A percentile compares a stretch with the other conserved stretches of the same genome.
Evolutionary conservation across 2,888 invertebrate genomes (phyloP).

Genomic region (Ochropacha duplaris): DNA sequence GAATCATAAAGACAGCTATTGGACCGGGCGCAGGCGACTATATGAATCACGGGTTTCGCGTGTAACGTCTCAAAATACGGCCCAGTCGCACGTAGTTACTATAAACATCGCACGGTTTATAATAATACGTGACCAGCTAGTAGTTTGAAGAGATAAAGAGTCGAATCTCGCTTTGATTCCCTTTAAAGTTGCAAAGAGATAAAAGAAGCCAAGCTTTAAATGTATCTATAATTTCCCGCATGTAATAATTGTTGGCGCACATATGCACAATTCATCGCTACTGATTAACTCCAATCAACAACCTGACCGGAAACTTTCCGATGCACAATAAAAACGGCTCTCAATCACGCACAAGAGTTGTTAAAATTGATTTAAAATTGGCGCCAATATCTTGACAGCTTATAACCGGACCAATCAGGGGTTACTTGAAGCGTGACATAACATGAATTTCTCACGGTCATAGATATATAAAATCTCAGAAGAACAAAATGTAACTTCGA

Average conservation of each 20-base stretch:
- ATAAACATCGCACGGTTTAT: not conserved
- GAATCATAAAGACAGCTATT: conserved; percentile 3
- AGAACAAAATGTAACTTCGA: no score
- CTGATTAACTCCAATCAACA: not conserved
- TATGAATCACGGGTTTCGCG: conserved; percentile 3
- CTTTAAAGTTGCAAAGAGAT: not conserved
- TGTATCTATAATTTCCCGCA: not conserved
- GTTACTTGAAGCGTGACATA: not conserved
- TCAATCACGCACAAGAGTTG: not conserved
- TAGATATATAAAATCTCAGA: not conserved
- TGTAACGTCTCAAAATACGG: conserved; percentile 1
- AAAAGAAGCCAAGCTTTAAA: not conserved
- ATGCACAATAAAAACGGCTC: not conserved
- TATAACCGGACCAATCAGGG: not conserved
- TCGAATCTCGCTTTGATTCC: not conserved
- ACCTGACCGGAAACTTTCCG: not conserved
- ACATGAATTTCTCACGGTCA: not conserved
- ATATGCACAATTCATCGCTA: not conserved
- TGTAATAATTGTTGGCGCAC: not conserved
- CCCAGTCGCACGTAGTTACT: not conserved
- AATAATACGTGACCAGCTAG: conserved; percentile 3
- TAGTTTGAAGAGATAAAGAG: not conserved
- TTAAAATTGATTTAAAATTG: not conserved
- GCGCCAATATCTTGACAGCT: not conserved
- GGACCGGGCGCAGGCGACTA: not conserved